These are phyloP conservation scores for Steinernema scapterisci DNA, from an alignment of 2,888 invertebrate genomes.

Conservation along the genomic window DNA sequence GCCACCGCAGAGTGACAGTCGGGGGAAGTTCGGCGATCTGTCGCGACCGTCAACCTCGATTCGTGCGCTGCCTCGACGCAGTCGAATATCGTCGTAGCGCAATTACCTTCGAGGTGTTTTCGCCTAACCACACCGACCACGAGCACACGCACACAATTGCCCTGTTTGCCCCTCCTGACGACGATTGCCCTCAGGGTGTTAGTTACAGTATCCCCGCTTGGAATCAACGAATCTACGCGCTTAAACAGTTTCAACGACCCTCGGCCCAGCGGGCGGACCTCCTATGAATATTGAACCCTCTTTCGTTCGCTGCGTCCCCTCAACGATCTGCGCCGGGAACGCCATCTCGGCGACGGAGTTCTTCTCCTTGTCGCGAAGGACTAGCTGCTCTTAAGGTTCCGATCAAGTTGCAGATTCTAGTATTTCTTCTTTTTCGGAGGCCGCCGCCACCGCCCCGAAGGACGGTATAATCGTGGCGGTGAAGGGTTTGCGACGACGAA, in stretches of 20 bases:
- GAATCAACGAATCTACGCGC: neutral
- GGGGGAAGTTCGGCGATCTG: neutral
- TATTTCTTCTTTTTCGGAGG: slow-evolving; percentile 33
- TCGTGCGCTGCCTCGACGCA: neutral
- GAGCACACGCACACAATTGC: neutral
- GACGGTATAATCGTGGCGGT: slow-evolving; percentile 28
- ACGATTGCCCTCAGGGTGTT: neutral
- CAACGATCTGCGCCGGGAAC: neutral
- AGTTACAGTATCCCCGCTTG: neutral
- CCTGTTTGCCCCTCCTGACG: neutral
- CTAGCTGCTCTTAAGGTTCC: slow-evolving; percentile 20
- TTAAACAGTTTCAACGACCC: neutral
- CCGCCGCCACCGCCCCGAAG: slow-evolving; percentile 11
- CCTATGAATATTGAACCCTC: no score
- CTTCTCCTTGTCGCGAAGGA: neutral
- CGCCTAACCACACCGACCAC: neutral
- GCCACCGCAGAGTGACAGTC: slow-evolving; percentile 1
- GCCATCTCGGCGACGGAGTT: neutral
- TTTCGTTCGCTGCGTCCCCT: neutral
- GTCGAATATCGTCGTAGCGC: neutral
- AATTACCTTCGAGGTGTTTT: slow-evolving; percentile 1
- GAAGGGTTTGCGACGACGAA: slow-evolving; percentile 15
- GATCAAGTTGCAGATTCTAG: slow-evolving; percentile 33
- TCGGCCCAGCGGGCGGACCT: neutral
- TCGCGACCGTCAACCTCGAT: neutral